These are phyloP conservation scores for Sebastes kiyomatsui DNA, from an alignment of 2,797 vertebrate species.

Conservation along the genomic window DNA sequence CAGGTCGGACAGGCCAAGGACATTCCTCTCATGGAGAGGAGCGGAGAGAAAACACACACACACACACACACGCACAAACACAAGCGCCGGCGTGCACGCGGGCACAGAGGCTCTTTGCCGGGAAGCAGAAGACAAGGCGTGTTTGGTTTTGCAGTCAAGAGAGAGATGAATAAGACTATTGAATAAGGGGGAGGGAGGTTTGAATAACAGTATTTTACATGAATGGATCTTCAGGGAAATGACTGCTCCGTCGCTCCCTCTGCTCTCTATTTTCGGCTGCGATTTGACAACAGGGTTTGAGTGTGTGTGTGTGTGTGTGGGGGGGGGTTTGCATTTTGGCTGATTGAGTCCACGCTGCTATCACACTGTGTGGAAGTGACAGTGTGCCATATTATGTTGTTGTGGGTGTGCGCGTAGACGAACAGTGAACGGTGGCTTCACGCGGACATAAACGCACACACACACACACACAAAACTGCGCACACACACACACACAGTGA, in stretches of 20 bases:
- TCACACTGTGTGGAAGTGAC: constrained; percentile 63
- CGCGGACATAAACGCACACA: not conserved
- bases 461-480: not conserved
- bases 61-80: not conserved
- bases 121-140: constrained; percentile 57
- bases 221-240: constrained; percentile 79
- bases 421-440: constrained; percentile 47
- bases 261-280: constrained; percentile 60
- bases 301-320: constrained; percentile 6
- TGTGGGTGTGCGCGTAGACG: constrained; percentile 49
- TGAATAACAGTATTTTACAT: constrained; percentile 80
- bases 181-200: constrained; percentile 67
- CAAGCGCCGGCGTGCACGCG: not conserved
- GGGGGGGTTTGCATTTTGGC: constrained; percentile 26
- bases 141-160: constrained; percentile 72
- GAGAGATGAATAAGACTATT: constrained; percentile 74
- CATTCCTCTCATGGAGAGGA: constrained; percentile 60
- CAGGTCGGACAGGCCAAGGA: constrained; percentile 75
- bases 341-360: constrained; percentile 56
- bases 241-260: constrained; percentile 60
- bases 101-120: constrained; percentile 31
- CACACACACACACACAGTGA: constrained; percentile 23
- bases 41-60: constrained; percentile 18
- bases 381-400: constrained; percentile 58
- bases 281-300: constrained; percentile 57